Percentiles rank a stretch among this genome's conserved stretches.
phyloP scores from a whole-genome alignment of 2,113 vertebrate genomes.

The Pelodiscus sinensis region DNA sequence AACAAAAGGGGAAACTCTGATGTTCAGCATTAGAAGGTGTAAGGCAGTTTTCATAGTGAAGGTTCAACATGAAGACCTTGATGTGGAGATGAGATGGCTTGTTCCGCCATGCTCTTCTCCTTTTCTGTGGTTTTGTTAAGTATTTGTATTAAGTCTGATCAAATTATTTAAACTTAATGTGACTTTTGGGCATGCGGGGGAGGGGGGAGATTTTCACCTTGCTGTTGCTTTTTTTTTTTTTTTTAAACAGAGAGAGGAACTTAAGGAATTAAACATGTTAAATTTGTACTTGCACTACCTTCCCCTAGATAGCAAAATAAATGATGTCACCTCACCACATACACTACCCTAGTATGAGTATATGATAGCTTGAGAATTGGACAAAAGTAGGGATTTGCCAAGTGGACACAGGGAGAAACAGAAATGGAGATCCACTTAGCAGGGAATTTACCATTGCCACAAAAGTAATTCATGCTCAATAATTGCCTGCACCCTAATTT shows the following conservation, averaged over 20 bases:
- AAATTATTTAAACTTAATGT: not conserved
- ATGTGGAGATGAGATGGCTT: not conserved
- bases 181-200: not conserved
- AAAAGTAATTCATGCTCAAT: not conserved
- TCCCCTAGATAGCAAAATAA: not conserved
- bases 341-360: fast-evolving
- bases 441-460: not conserved
- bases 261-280: not conserved
- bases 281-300: not conserved
- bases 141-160: not conserved
- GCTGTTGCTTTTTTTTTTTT: not conserved
- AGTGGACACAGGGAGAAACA: not conserved
- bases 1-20: not conserved
- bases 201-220: not conserved
- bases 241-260: fast-evolving
- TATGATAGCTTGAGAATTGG: not conserved
- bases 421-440: not conserved
- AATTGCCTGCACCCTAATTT: not conserved
- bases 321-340: not conserved
- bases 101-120: fast-evolving
- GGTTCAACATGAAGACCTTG: not conserved
- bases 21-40: not conserved
- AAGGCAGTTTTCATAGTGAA: not conserved
- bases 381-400: not conserved
- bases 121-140: not conserved